These are phyloP conservation scores for Terebella lapidaria DNA, from an alignment of 2,888 invertebrate genomes.

Conservation along the genomic window DNA sequence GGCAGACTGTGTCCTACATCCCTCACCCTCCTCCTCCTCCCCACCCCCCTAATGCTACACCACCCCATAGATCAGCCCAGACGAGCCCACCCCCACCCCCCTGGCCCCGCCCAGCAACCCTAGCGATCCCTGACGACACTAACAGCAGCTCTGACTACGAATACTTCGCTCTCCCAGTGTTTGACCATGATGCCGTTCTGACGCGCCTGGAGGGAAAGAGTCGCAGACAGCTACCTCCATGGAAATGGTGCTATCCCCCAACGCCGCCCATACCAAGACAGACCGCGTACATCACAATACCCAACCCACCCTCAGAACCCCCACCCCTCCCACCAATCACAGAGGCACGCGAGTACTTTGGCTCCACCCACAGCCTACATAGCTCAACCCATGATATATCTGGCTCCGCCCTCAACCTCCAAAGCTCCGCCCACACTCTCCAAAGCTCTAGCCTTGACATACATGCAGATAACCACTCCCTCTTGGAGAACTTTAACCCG, in stretches of 20 bases:
- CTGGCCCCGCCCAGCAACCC: too few relatives aligned
- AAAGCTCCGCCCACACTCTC: not conserved
- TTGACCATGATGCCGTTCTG: not conserved
- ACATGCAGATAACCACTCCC: too few relatives aligned
- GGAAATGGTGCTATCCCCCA: constrained; percentile 9
- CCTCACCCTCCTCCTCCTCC: not conserved
- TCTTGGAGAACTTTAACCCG: too few relatives aligned
- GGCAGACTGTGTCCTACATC: not conserved
- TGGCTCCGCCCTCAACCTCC: too few relatives aligned
- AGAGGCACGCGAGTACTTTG: not conserved
- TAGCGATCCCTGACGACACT: too few relatives aligned
- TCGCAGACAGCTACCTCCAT: constrained; percentile 1
- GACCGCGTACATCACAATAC: constrained; percentile 10
- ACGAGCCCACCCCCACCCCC: too few relatives aligned
- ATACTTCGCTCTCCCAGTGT: not conserved
- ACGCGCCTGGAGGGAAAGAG: not conserved
- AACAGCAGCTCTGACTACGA: not conserved
- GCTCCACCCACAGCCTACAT: not conserved
- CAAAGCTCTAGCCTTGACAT: too few relatives aligned
- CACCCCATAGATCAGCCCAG: too few relatives aligned
- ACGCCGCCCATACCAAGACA: constrained; percentile 3
- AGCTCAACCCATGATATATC: too few relatives aligned
- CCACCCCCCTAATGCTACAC: too few relatives aligned
- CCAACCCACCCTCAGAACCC: constrained; percentile 7
- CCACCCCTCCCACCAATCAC: constrained; percentile 10